Base-by-base conservation (phyloP, 2,888 invertebrate genomes). In the Drosophila nigricruria region DNA sequence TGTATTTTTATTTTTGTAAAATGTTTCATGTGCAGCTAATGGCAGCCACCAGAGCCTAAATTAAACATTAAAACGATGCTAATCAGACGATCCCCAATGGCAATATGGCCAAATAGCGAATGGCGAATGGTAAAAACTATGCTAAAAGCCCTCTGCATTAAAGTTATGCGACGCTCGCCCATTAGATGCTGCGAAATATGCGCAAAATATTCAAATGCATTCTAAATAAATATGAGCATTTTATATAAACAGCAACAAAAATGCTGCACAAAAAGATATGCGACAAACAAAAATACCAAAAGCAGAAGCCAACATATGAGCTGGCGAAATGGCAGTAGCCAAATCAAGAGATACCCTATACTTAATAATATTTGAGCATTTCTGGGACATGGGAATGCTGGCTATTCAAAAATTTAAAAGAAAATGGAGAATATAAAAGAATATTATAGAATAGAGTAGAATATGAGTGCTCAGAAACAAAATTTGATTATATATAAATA, bases 51-150 rank as follows among this genome's bases (percentile, higher is more conserved):
- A 79, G 84, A 82, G 87, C 75, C 84, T 82, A 80, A 84, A 84
- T 84, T 87, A 84, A 84, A 87, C 88, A 84, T 84, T 84, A 87
- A 84, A 84, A 82, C 80, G 85, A 78, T 82, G 84, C 85, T 87
- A 87, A 85, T 85, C 84, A 85, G 85, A 67, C 71, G 64, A 73
- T 85, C 88, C 84, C 84, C 71, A 60, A 59, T 60, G 80, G 78
- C 80, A 77, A 84, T 77, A 61, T 16, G 16, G 42, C 14, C 50
- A 12, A n/a, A 20, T 6, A 23, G 43, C 43, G 45, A 43, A 23
- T 25, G 38, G 54, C 54, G 27, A 32, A 23, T 43, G 42, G 4
- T 20, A 56, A 52, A 59, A 73, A 67, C 77, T 62, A 47, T 53
- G 47, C 67, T 80, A 79, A 87, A 84, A 86, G 87, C 77, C 77